Conservation (phyloP, 2,797 vertebrate genomes). For the Mycteria americana region DNA sequence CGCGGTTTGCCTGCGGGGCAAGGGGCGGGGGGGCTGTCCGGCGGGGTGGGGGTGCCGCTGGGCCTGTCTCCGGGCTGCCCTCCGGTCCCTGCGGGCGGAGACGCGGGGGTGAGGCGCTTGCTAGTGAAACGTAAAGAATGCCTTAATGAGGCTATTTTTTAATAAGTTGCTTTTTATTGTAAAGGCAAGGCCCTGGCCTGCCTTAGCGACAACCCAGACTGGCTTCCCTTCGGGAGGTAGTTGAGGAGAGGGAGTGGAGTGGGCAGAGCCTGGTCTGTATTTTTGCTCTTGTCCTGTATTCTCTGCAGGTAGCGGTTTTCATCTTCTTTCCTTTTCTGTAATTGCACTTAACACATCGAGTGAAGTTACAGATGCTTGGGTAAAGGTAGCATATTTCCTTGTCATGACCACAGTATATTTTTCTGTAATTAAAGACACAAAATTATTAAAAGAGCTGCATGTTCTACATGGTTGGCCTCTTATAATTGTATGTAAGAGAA, state of each 20-base stretch:
- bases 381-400: background rate
- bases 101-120: fast-evolving
- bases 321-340: background rate
- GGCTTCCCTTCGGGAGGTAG: fast-evolving
- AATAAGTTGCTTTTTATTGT: fast-evolving
- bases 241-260: fast-evolving
- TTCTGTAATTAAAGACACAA: too few relatives aligned
- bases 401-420: fast-evolving
- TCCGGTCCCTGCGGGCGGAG: fast-evolving
- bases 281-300: background rate
- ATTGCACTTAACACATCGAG: too few relatives aligned
- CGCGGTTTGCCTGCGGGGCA: background rate
- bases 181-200: background rate
- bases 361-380: background rate
- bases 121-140: fast-evolving
- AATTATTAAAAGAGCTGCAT: background rate
- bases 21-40: too few relatives aligned
- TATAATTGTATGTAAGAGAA: fast-evolving
- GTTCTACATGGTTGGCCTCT: fast-evolving
- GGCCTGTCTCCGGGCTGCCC: too few relatives aligned
- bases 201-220: fast-evolving
- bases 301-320: fast-evolving
- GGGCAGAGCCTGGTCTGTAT: background rate
- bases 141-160: background rate
- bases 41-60: background rate